phyloP scores from a whole-genome alignment of 1,140 invertebrate genomes.

The Hydropsyche tenuis region DNA sequence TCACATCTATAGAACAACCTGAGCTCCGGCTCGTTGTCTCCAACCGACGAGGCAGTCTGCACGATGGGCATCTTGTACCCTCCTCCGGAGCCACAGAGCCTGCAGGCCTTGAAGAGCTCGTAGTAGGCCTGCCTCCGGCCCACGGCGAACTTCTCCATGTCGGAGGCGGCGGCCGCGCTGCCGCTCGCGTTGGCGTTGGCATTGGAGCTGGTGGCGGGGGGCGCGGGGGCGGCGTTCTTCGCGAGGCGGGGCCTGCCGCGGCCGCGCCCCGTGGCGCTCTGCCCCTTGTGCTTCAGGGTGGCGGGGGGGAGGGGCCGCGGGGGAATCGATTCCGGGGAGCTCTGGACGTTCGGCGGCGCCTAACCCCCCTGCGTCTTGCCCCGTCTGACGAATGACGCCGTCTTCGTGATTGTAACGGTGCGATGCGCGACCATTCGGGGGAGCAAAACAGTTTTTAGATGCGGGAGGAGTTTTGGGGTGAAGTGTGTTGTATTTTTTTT shows the following conservation, averaged over 20 bases:
- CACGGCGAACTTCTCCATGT: conserved; percentile 55
- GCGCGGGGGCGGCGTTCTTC: background rate
- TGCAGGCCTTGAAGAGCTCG: conserved; percentile 60
- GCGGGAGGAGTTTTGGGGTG: no score
- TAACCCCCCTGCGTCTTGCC: no score
- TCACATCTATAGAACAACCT: no score
- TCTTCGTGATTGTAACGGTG: no score
- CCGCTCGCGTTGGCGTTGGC: background rate
- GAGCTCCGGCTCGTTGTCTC: conserved; percentile 54
- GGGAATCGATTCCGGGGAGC: no score
- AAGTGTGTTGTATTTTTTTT: no score
- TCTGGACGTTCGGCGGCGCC: no score
- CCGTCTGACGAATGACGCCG: no score
- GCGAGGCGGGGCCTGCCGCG: background rate
- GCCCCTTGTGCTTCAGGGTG: background rate
- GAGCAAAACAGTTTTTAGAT: no score
- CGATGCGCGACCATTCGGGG: no score
- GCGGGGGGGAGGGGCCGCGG: background rate
- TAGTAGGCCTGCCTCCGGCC: conserved; percentile 55
- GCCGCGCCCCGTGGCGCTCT: background rate
- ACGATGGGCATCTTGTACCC: conserved; percentile 63
- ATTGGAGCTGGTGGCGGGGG: background rate
- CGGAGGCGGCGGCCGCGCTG: background rate
- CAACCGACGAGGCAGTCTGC: conserved; percentile 52
- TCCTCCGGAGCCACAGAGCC: conserved; percentile 59